Percentiles rank a stretch among this genome's conserved stretches.
These are phyloP conservation scores for Echinarachnius parma DNA, from an alignment of 53 echinoderm and acorn worm species.

Conservation along the genomic window DNA sequence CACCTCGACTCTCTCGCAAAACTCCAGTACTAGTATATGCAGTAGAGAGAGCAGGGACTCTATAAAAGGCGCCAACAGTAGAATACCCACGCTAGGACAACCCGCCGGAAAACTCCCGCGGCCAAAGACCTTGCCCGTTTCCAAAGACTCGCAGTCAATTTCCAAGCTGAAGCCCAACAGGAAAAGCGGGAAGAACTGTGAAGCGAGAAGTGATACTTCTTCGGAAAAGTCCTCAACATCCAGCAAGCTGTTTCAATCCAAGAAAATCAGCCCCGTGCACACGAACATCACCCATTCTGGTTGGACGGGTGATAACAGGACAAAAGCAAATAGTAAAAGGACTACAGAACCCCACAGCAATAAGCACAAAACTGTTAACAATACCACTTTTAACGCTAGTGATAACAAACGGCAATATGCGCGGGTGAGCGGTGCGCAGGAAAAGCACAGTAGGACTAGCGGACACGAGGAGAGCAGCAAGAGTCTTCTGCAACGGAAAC, in stretches of 20 bases:
- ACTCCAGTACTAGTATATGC: conserved; percentile 44
- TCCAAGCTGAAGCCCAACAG: conserved; percentile 52
- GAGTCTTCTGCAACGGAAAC: conserved; percentile 47
- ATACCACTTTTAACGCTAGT: conserved; percentile 32
- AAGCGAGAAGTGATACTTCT: conserved; percentile 32
- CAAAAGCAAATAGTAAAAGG: conserved; percentile 26
- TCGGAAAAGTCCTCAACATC: conserved; percentile 52
- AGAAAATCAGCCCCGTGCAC: conserved; percentile 83
- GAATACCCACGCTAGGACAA: conserved; percentile 61
- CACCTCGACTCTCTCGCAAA: conserved; percentile 44
- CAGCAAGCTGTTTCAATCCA: conserved; percentile 82
- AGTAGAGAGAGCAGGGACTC: conserved; percentile 40
- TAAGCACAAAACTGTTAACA: conserved; percentile 29
- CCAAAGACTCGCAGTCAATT: conserved; percentile 44
- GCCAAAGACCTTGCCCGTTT: conserved; percentile 86
- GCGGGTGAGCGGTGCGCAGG: conserved; percentile 36
- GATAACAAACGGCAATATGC: conserved; percentile 38
- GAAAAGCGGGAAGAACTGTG: conserved; percentile 39
- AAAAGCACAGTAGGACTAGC: conserved; percentile 36
- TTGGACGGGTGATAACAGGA: conserved; percentile 74
- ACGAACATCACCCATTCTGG: conserved; percentile 76
- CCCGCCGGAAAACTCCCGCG: conserved; percentile 63
- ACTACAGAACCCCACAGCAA: conserved; percentile 36
- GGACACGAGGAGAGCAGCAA: conserved; percentile 18
- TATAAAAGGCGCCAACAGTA: conserved; percentile 33